Evolutionary conservation across 1,140 invertebrate genomes (phyloP).

Genomic region (Panagrolaimus sp.): DNA sequence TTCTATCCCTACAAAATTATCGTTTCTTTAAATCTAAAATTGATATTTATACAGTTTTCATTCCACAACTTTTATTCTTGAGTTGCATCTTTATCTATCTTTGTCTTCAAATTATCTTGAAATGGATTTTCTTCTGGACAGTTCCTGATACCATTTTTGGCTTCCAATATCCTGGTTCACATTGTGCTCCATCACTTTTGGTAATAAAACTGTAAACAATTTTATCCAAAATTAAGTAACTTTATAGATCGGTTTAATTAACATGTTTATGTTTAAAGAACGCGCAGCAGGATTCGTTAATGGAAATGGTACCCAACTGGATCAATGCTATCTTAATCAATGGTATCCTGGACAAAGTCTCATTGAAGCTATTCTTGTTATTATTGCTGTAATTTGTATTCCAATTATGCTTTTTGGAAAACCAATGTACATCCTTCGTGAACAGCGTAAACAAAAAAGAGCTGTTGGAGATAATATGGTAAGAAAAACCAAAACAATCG

Average conservation of each 20-base stretch:
- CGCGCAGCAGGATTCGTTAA: slow-evolving; percentile 47
- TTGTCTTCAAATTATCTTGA: slow-evolving; percentile 78
- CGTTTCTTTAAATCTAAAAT: slow-evolving; percentile 59
- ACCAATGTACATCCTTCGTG: slow-evolving; percentile 63
- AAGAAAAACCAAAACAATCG: neutral
- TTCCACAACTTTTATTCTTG: slow-evolving; percentile 87
- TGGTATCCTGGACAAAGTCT: slow-evolving; percentile 59
- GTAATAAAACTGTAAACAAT: slow-evolving; percentile 16
- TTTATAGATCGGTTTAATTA: slow-evolving; percentile 65
- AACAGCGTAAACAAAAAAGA: slow-evolving; percentile 53
- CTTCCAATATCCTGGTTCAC: slow-evolving; percentile 49
- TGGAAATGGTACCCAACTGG: slow-evolving; percentile 15
- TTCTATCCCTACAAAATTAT: slow-evolving; percentile 81
- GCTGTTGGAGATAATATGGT: slow-evolving; percentile 55
- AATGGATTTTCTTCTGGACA: slow-evolving; percentile 75
- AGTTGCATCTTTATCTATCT: slow-evolving; percentile 84
- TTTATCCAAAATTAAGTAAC: neutral
- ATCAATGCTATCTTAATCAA: slow-evolving; percentile 51
- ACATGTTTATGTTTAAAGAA: slow-evolving; percentile 66
- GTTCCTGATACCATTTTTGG: slow-evolving; percentile 57
- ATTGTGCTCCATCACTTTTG: slow-evolving; percentile 66
- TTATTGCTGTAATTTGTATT: slow-evolving; percentile 74
- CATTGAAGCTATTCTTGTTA: slow-evolving; percentile 71
- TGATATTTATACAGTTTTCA: slow-evolving; percentile 81
- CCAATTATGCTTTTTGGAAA: slow-evolving; percentile 88